Conservation (phyloP, 2,113 vertebrate genomes). For the Lophura nycthemera region DNA sequence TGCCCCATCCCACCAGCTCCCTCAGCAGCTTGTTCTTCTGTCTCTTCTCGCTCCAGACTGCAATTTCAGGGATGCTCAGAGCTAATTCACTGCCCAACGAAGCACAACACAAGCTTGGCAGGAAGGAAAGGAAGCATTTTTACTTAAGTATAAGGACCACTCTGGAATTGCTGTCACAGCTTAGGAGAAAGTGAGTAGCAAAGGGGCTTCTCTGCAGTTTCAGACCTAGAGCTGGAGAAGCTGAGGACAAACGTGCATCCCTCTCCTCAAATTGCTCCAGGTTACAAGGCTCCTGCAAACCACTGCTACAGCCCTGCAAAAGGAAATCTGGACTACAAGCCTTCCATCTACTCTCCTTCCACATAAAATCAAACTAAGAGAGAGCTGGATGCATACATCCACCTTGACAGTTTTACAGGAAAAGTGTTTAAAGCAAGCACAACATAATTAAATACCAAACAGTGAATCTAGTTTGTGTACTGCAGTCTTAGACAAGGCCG, state of each 20-base stretch:
- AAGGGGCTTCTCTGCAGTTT: neutral
- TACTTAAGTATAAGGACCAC: neutral
- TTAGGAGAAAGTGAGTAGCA: neutral
- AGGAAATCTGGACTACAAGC: neutral
- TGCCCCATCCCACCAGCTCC: neutral
- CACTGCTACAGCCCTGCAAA: neutral
- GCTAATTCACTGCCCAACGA: constrained; percentile 36
- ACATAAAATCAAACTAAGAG: neutral
- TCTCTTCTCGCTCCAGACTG: rapidly evolving
- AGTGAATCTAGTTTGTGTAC: constrained; percentile 36
- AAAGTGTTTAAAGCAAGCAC: constrained; percentile 18
- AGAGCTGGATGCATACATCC: neutral
- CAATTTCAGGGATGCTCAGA: neutral
- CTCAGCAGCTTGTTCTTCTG: neutral
- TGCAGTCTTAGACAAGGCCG: neutral
- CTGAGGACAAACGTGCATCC: rapidly evolving
- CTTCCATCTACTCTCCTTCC: neutral
- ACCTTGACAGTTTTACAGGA: constrained; percentile 25
- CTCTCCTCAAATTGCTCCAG: rapidly evolving
- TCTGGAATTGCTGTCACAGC: neutral
- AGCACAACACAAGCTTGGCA: neutral
- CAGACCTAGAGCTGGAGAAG: neutral
- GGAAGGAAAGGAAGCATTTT: neutral
- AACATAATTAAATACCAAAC: constrained; percentile 34
- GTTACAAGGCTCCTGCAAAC: neutral